A percentile compares a stretch with the other conserved stretches of the same genome.
phyloP scores from a whole-genome alignment of 1,140 invertebrate genomes.

The Andricus grossulariae region DNA sequence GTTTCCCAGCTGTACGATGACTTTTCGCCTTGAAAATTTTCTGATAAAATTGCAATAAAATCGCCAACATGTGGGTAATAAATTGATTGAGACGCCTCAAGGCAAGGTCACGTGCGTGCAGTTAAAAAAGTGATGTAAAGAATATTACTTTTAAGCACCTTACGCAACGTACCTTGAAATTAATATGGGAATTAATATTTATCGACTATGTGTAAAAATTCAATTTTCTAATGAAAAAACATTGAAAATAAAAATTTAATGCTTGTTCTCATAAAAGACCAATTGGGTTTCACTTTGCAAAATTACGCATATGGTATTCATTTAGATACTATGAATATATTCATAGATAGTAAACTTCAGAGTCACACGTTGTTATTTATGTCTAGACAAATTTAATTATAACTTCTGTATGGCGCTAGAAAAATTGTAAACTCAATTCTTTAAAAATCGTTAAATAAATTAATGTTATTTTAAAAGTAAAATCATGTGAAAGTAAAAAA shows the following conservation, averaged over 20 bases:
- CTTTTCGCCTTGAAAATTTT: not conserved
- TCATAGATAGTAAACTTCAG: too few species aligned
- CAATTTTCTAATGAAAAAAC: not conserved
- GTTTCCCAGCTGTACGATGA: slow-evolving; percentile 3
- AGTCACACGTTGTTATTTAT: too few species aligned
- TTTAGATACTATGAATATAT: too few species aligned
- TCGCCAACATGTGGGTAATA: slow-evolving; percentile 13
- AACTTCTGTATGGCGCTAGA: too few species aligned
- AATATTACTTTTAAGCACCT: slow-evolving; percentile 4
- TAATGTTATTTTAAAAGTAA: too few species aligned
- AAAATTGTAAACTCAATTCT: too few species aligned
- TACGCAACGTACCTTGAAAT: not conserved
- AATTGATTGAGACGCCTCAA: slow-evolving; percentile 19
- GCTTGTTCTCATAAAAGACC: not conserved
- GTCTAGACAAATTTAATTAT: too few species aligned
- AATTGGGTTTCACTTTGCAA: not conserved
- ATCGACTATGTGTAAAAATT: not conserved
- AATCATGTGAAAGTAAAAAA: too few species aligned
- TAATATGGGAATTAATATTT: slow-evolving; percentile 2
- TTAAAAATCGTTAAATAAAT: too few species aligned
- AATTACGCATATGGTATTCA: too few species aligned
- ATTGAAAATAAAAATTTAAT: not conserved
- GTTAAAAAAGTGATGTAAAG: slow-evolving; percentile 23
- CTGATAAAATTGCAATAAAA: not conserved
- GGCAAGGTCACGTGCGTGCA: slow-evolving; percentile 11